phyloP scores from a whole-genome alignment of 2,113 vertebrate species.

The Proterorhinus semilunaris region DNA sequence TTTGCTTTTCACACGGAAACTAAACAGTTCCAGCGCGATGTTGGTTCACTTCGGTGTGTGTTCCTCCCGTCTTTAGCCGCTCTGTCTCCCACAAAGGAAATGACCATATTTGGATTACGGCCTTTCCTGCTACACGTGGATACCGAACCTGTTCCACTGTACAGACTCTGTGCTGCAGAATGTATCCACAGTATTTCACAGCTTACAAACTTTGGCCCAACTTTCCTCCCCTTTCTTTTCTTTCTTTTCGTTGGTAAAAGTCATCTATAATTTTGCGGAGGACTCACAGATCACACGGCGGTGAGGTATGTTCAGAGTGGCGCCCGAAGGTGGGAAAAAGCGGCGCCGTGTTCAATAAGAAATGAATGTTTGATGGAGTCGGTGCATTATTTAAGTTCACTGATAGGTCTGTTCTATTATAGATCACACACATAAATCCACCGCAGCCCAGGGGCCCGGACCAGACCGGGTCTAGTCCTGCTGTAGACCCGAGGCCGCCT shows the following conservation, averaged over 20 bases:
- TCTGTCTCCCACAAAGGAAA: too few species aligned
- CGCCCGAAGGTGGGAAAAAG: conserved; percentile 51
- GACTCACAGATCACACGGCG: neutral
- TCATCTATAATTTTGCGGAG: neutral
- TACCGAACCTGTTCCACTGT: too few species aligned
- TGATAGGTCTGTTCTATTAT: conserved; percentile 78
- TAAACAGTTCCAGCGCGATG: too few species aligned
- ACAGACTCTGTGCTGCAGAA: too few species aligned
- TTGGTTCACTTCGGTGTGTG: too few species aligned
- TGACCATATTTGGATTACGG: too few species aligned
- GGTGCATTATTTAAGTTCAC: conserved; percentile 79
- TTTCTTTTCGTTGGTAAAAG: neutral
- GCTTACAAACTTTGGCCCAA: too few species aligned
- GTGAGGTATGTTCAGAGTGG: conserved; percentile 39
- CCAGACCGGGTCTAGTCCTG: neutral
- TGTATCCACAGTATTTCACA: too few species aligned
- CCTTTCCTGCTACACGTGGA: too few species aligned
- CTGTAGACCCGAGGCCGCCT: neutral
- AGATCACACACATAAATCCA: conserved; percentile 54
- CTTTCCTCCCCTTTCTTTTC: too few species aligned
- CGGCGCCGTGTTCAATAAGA: conserved; percentile 69
- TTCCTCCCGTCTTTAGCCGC: too few species aligned
- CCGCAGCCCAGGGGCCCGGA: neutral
- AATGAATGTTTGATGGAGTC: conserved; percentile 78
- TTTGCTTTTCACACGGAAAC: too few species aligned